Conservation (phyloP, 2,113 vertebrate species). For the Oncorhynchus masou region DNA sequence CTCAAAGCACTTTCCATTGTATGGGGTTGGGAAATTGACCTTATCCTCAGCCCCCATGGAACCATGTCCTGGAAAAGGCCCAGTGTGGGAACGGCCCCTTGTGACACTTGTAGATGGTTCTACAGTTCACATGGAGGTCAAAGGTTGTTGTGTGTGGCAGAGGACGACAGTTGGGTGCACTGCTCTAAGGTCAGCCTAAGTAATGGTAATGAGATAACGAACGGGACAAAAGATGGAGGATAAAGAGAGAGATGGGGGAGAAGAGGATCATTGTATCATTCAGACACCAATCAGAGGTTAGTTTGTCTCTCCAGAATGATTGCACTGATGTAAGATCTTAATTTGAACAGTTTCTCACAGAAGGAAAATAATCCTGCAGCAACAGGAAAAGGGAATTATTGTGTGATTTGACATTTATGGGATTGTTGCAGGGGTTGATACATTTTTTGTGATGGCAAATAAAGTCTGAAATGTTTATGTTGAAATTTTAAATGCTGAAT, state of each 20-base stretch:
- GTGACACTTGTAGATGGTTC: slow-evolving; percentile 69
- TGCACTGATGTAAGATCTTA: not conserved
- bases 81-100: slow-evolving; percentile 51
- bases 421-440: no score
- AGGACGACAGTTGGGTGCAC: slow-evolving; percentile 61
- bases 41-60: no score
- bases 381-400: no score
- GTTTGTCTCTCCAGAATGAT: slow-evolving; percentile 59
- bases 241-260: slow-evolving; percentile 48
- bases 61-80: slow-evolving; percentile 25
- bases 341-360: no score
- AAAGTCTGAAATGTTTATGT: no score
- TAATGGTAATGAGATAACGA: slow-evolving; percentile 74
- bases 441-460: no score
- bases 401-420: no score
- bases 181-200: slow-evolving; percentile 62
- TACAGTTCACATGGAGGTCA: slow-evolving; percentile 70
- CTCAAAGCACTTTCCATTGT: no score
- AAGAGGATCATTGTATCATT: slow-evolving; percentile 40
- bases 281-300: slow-evolving; percentile 27
- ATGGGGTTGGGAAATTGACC: not conserved
- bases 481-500: no score
- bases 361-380: no score
- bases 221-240: slow-evolving; percentile 66
- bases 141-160: slow-evolving; percentile 65